These are phyloP conservation scores for Anabas testudineus DNA, from an alignment of 2,797 vertebrate species.

Conservation along the genomic window DNA sequence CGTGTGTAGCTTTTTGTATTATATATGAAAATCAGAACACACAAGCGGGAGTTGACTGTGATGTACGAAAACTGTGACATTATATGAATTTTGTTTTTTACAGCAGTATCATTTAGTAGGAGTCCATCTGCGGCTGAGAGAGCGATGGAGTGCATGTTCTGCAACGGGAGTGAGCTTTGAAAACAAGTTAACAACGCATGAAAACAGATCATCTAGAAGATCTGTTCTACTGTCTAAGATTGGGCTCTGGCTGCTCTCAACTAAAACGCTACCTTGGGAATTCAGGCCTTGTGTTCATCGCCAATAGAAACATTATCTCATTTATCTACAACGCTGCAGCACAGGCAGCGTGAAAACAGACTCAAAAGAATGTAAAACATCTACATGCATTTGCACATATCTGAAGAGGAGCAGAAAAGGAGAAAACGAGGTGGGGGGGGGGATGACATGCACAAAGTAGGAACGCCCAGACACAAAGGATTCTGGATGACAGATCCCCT, in stretches of 20 bases:
- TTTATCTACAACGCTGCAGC: constrained; percentile 67
- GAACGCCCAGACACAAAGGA: constrained; percentile 29
- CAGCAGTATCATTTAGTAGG: constrained; percentile 35
- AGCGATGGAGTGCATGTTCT: constrained; percentile 34
- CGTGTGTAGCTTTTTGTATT: constrained; percentile 20
- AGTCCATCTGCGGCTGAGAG: constrained; percentile 38
- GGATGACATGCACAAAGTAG: constrained; percentile 23
- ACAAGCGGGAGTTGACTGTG: constrained; percentile 12
- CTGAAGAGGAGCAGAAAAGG: constrained; percentile 8
- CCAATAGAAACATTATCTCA: constrained; percentile 73
- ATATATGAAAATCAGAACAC: constrained; percentile 22
- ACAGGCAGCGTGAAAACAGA: constrained; percentile 50
- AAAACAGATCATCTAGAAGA: constrained; percentile 67
- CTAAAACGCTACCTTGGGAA: constrained; percentile 74
- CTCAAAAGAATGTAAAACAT: constrained; percentile 39
- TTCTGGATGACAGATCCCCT: constrained; percentile 32
- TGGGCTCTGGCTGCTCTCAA: constrained; percentile 64
- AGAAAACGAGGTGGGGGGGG: constrained; percentile 16
- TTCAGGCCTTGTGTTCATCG: constrained; percentile 69
- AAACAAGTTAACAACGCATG: constrained; percentile 69
- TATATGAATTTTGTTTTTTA: constrained; percentile 32
- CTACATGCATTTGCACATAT: constrained; percentile 52
- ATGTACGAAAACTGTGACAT: constrained; percentile 14
- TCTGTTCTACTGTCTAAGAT: constrained; percentile 59
- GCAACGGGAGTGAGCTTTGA: constrained; percentile 53